phyloP scores from a whole-genome alignment of 1,140 invertebrate species.

The Saccostrea echinata region DNA sequence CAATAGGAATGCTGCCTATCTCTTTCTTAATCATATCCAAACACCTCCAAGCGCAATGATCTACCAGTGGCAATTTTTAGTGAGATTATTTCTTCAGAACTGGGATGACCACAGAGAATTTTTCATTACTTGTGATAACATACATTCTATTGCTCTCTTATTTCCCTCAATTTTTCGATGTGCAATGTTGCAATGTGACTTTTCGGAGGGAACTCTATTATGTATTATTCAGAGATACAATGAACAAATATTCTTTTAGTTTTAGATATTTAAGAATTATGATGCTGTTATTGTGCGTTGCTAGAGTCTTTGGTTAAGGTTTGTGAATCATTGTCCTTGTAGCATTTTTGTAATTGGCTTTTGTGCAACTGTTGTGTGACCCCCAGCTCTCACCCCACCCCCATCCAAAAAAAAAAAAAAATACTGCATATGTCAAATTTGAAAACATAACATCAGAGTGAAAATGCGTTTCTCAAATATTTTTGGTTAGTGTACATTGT shows the following conservation, averaged over 20 bases:
- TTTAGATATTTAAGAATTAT: background rate
- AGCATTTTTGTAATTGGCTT: background rate
- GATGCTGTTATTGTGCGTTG: background rate
- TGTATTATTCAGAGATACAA: background rate
- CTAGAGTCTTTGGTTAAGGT: background rate
- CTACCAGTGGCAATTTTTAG: background rate
- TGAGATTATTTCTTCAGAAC: slow-evolving; percentile 4
- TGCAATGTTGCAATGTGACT: slow-evolving; percentile 11
- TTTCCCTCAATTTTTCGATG: slow-evolving; percentile 28
- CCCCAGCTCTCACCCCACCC: too few relatives aligned
- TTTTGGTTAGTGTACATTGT: background rate
- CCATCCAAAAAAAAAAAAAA: background rate
- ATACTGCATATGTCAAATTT: background rate
- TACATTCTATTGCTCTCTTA: background rate
- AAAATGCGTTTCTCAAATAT: background rate
- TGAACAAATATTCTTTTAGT: background rate
- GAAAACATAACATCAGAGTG: background rate
- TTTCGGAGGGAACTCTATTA: slow-evolving; percentile 3
- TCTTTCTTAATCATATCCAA: background rate
- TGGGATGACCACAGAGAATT: background rate
- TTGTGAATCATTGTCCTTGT: background rate
- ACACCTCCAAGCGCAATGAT: slow-evolving; percentile 3
- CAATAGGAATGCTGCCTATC: background rate
- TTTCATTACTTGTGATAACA: background rate
- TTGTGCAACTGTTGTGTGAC: background rate